A percentile compares a stretch with the other conserved stretches of the same genome.
Evolutionary conservation across 2,888 invertebrate species (phyloP).

Genomic region (Podabrus alpinus): DNA sequence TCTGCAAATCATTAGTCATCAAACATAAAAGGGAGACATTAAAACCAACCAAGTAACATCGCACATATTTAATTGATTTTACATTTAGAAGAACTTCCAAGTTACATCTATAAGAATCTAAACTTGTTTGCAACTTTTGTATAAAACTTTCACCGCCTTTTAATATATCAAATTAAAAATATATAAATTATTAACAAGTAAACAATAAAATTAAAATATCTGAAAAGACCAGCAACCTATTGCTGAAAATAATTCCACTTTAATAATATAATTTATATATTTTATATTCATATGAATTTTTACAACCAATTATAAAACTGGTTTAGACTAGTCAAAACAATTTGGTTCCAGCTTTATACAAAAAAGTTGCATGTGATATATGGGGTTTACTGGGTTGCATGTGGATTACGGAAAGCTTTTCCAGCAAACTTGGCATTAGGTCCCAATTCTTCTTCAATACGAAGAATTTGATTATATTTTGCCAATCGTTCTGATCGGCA

Average conservation of each 20-base stretch:
- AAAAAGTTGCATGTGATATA: background rate
- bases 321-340: background rate
- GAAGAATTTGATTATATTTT: slow-evolving; percentile 98
- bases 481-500: slow-evolving; percentile 97
- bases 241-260: too few relatives aligned
- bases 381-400: background rate
- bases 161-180: background rate
- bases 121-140: background rate
- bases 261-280: background rate
- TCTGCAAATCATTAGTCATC: too few relatives aligned
- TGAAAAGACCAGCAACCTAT: too few relatives aligned
- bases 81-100: background rate
- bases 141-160: background rate
- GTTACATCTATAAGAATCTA: background rate
- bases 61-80: background rate
- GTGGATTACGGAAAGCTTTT: slow-evolving; percentile 89
- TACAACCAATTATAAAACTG: background rate
- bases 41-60: background rate
- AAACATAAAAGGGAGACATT: background rate
- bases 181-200: background rate
- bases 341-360: background rate
- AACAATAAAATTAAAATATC: too few relatives aligned
- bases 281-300: background rate
- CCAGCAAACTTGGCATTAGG: slow-evolving; percentile 91
- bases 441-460: slow-evolving; percentile 98